Percentiles rank a stretch among this genome's conserved stretches.
Evolutionary conservation across 2,797 vertebrate species (phyloP).

Genomic region (Hippocampus kuda): DNA sequence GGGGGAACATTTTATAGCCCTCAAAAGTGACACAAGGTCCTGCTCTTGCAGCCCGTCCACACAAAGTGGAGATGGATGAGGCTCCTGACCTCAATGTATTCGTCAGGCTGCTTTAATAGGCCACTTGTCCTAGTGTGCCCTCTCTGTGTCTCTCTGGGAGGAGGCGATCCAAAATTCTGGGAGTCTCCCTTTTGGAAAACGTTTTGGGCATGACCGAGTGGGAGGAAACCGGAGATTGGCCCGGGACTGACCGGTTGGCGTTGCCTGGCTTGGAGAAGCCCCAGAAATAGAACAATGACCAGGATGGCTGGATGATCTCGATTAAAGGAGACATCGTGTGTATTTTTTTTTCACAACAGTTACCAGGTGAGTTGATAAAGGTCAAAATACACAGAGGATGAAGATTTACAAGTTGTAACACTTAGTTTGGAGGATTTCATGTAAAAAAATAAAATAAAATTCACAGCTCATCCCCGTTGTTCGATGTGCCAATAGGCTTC

Average conservation of each 20-base stretch:
- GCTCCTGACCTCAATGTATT: slow-evolving; percentile 7
- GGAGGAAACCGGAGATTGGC: slow-evolving; percentile 32
- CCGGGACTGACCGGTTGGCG: slow-evolving; percentile 15
- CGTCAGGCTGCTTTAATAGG: neutral
- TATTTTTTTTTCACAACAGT: neutral
- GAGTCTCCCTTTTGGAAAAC: slow-evolving; percentile 29
- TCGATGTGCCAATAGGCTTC: too few relatives aligned
- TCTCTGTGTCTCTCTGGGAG: slow-evolving; percentile 4
- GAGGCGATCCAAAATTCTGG: slow-evolving; percentile 18
- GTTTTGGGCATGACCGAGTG: slow-evolving; percentile 22
- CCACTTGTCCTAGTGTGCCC: neutral
- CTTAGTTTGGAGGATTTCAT: too few relatives aligned
- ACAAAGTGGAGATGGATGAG: slow-evolving; percentile 1
- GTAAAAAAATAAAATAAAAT: too few relatives aligned
- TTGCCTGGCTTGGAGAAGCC: slow-evolving; percentile 24
- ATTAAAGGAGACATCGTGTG: neutral
- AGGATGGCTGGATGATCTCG: slow-evolving; percentile 14
- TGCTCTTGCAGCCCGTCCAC: neutral
- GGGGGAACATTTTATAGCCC: neutral
- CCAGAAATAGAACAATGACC: slow-evolving; percentile 20
- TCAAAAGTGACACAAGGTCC: neutral
- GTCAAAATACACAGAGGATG: too few relatives aligned
- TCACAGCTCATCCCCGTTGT: too few relatives aligned
- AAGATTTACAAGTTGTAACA: too few relatives aligned
- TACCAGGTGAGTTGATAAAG: neutral